phyloP scores from a whole-genome alignment of 2,888 invertebrate species.

The Exocentrus adspersus region DNA sequence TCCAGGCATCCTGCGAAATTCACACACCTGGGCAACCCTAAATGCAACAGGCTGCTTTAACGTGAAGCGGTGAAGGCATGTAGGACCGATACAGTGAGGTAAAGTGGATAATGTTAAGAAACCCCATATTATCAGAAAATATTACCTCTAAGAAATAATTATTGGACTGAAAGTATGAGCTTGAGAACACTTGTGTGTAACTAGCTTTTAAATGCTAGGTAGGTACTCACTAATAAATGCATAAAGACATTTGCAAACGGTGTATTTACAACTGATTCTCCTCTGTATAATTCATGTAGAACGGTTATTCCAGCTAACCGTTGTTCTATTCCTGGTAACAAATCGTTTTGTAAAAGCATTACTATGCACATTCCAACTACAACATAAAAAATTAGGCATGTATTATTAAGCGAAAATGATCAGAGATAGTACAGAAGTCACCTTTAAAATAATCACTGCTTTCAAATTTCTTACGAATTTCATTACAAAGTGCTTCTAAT shows the following conservation, averaged over 20 bases:
- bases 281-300: constrained; percentile 76
- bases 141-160: no score
- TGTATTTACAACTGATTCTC: constrained; percentile 72
- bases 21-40: no score
- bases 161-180: no score
- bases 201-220: no score
- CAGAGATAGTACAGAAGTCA: constrained; percentile 51
- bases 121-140: no score
- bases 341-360: constrained; percentile 74
- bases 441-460: constrained; percentile 82
- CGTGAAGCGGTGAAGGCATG: no score
- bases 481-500: constrained; percentile 79
- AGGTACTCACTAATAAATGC: constrained; percentile 68
- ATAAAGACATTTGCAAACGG: constrained; percentile 79
- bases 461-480: constrained; percentile 81
- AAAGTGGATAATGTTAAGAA: no score
- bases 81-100: no score
- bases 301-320: constrained; percentile 75
- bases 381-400: constrained; percentile 33
- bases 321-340: constrained; percentile 75
- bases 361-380: constrained; percentile 71
- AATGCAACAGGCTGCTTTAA: no score
- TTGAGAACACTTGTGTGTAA: no score
- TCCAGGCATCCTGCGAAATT: no score
- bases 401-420: no score